Percentiles rank a stretch among this genome's conserved stretches.
phyloP scores from a whole-genome alignment of 1,140 invertebrate species.

The Elysia chlorotica region DNA sequence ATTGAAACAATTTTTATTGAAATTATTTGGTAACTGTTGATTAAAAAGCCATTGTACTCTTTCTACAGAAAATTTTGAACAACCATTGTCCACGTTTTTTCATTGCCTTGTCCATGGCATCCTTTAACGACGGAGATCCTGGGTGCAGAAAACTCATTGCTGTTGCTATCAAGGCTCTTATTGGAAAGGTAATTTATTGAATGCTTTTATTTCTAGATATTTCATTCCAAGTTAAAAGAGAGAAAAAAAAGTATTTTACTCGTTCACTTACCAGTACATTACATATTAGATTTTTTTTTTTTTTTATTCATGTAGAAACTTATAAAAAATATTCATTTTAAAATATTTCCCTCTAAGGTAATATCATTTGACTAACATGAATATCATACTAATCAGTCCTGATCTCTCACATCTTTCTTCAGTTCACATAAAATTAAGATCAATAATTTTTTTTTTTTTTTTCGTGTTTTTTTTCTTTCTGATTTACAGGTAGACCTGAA shows the following conservation, averaged over 20 bases:
- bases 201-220: too few species aligned
- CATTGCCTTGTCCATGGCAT: slow-evolving; percentile 71
- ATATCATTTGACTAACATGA: too few species aligned
- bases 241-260: too few species aligned
- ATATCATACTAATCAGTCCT: too few species aligned
- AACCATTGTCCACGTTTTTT: slow-evolving; percentile 73
- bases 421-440: neutral
- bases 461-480: slow-evolving; percentile 25
- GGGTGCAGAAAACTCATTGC: slow-evolving; percentile 59
- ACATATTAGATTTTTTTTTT: too few species aligned
- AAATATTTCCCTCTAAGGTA: too few species aligned
- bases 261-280: too few species aligned
- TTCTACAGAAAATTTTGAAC: slow-evolving; percentile 13
- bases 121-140: slow-evolving; percentile 62
- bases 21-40: too few species aligned
- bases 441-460: neutral
- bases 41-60: neutral
- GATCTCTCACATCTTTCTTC: neutral
- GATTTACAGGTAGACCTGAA: slow-evolving; percentile 45
- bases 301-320: neutral
- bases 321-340: neutral
- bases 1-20: too few species aligned
- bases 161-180: slow-evolving; percentile 56
- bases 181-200: slow-evolving; percentile 62
- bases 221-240: too few species aligned